Conservation (phyloP, 2,113 vertebrate species). For the Percina caprodes region DNA sequence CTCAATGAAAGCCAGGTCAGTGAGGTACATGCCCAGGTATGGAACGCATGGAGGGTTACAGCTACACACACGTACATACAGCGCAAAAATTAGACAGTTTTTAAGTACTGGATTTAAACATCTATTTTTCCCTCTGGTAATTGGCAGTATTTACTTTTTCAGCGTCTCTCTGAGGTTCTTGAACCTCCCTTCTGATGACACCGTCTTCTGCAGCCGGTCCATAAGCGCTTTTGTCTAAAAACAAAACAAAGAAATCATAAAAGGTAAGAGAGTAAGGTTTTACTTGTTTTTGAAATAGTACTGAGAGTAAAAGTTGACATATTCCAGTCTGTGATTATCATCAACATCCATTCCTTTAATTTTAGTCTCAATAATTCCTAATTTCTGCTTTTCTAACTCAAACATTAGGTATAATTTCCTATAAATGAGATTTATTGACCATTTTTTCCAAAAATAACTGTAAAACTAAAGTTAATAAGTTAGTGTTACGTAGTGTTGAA, state of each 20-base stretch:
- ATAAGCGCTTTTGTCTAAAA: conserved; percentile 94
- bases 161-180: conserved; percentile 98
- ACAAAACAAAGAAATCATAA: background rate
- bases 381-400: no score
- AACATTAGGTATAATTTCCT: no score
- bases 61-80: conserved; percentile 73
- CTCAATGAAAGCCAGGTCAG: conserved; percentile 97
- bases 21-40: conserved; percentile 99
- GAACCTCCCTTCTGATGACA: conserved; percentile 98
- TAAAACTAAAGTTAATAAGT: no score
- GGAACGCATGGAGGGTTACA: conserved; percentile 98
- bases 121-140: background rate
- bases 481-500: no score
- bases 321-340: no score
- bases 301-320: no score
- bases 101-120: background rate
- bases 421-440: no score
- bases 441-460: no score
- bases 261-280: background rate
- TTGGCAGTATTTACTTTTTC: conserved; percentile 88
- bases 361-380: no score
- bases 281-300: no score
- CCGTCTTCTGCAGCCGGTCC: conserved; percentile 98
- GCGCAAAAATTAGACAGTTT: background rate
- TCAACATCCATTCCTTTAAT: no score